Conservation (phyloP, 2,797 vertebrate species). For the Miichthys miiuy region DNA sequence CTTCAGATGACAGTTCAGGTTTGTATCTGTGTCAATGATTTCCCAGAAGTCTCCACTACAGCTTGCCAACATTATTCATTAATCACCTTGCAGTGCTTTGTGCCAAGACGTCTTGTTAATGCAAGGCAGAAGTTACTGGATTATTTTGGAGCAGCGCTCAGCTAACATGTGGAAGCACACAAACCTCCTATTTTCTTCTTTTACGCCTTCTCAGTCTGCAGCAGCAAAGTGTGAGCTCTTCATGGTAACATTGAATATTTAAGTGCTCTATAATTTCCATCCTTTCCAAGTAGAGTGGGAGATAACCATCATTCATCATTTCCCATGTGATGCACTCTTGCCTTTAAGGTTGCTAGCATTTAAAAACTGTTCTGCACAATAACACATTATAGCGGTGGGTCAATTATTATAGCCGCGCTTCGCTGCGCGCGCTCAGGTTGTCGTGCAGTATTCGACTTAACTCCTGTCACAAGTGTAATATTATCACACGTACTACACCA, state of each 20-base stretch:
- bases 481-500: neutral
- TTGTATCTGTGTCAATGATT: conserved; percentile 69
- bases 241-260: neutral
- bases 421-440: neutral
- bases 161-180: conserved; percentile 16
- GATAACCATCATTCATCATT: no score
- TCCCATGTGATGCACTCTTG: no score
- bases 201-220: neutral
- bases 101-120: conserved; percentile 65
- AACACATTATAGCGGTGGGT: neutral
- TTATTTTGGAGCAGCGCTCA: conserved; percentile 33
- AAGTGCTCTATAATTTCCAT: neutral
- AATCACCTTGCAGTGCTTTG: conserved; percentile 64
- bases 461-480: neutral
- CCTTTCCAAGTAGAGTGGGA: neutral
- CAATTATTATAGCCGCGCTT: conserved; percentile 8
- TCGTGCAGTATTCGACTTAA: neutral
- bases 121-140: conserved; percentile 51
- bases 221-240: neutral
- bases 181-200: conserved; percentile 13
- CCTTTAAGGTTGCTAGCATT: neutral
- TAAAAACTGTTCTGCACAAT: neutral
- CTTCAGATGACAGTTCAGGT: conserved; percentile 45
- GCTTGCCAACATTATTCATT: conserved; percentile 75
- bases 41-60: conserved; percentile 67